Evolutionary conservation across 2,888 invertebrate species (phyloP), one percentile per base, ranked within the genome.

Genomic region (Parnassius smintheus): DNA sequence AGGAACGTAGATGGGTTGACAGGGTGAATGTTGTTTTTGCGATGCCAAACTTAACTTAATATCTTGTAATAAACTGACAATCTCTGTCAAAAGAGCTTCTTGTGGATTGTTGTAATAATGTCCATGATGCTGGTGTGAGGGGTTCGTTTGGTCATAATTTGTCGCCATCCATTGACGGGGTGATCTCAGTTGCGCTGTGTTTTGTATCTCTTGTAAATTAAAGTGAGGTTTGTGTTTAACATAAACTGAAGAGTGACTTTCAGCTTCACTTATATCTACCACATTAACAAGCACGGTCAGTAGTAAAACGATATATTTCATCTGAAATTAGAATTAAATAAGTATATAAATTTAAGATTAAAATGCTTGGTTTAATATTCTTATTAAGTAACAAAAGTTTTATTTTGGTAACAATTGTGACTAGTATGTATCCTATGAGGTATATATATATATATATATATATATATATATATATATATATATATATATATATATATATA

Each of bases 241-340:
- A 56, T 51, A 44, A 35, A 9, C 51, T 49, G 49, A 13, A 18
- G 9, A 11, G 11, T 13, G 8, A 4, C 11, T 4, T 9, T 51
- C 18, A 18, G 50, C 56, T 50, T 13, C 12, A 61, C 11, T 50
- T 3, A 50, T 51, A 4, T 51, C 35, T 18, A 56, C 11, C 22
- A 41, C 42, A 18, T 56, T 50, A n/a, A 61, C n/a, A 45, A 51
- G 35, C 2, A 56, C 50, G 3, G 12, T 9, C 10, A 61, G 11
- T 13, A 56, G 1, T n/a, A 35, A 35, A 35, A 46, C 12, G 1
- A 46, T 9, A 44, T 18, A 35, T 13, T 51, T 46, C 61, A 61
- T 61, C 61, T 61, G 56, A 2, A 61, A 61, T 56, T 51, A 13
- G 7, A 59, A 49, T 13, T 13, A 49, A 49, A 9, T 2, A n/a